A percentile compares a stretch with the other conserved stretches of the same genome.
Evolutionary conservation across 1,140 invertebrate genomes (phyloP).

Genomic region (Sipha flava): DNA sequence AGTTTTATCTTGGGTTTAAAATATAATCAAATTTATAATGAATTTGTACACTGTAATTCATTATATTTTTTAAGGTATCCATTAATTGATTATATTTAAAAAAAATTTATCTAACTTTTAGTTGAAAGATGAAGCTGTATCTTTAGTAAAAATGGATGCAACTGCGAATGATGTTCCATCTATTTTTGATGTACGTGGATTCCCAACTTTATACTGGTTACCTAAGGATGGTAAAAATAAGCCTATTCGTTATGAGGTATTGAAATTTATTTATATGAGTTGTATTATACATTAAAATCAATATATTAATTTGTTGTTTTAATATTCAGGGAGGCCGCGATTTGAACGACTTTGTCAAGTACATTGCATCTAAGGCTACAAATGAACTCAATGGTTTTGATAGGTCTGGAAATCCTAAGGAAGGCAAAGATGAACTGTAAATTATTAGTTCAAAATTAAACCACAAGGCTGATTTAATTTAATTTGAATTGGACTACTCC

Average conservation of each 20-base stretch:
- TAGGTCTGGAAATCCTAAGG: constrained; percentile 75
- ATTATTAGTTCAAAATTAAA: constrained; percentile 14
- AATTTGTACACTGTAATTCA: too few relatives aligned
- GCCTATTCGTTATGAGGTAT: constrained; percentile 84
- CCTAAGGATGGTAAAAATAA: constrained; percentile 72
- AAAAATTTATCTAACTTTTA: too few relatives aligned
- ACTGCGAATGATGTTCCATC: constrained; percentile 95
- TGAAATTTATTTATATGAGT: constrained; percentile 31
- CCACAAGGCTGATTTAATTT: constrained; percentile 29
- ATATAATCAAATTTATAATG: too few relatives aligned
- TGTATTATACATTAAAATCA: not conserved
- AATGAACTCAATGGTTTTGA: constrained; percentile 80
- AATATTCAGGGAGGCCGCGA: constrained; percentile 74
- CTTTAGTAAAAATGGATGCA: constrained; percentile 96
- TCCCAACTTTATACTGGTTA: constrained; percentile 95
- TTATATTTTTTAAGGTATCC: not conserved
- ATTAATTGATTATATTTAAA: constrained; percentile 29
- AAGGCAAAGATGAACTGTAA: constrained; percentile 61
- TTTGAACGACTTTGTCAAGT: constrained; percentile 91
- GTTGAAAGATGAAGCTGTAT: constrained; percentile 78
- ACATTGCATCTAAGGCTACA: constrained; percentile 86
- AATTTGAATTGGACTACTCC: constrained; percentile 1
- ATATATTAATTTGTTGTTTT: not conserved
- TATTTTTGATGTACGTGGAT: constrained; percentile 87
- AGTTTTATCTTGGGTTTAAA: too few relatives aligned